Evolutionary conservation across 2,888 invertebrate genomes (phyloP).

Genomic region (Tinea semifulvella): DNA sequence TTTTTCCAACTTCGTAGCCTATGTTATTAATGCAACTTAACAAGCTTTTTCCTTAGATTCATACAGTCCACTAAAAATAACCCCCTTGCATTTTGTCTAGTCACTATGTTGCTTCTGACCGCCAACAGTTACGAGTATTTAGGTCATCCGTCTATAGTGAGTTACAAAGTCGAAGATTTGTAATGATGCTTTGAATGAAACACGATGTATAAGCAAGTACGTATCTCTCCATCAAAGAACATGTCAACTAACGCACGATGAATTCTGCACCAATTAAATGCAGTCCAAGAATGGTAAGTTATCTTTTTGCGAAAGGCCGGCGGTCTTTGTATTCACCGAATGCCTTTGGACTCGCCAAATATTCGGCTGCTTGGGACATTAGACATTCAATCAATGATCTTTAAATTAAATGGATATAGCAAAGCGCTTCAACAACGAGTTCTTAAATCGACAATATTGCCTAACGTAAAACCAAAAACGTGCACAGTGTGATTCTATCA

Average conservation of each 20-base stretch:
- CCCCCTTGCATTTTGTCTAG: background rate
- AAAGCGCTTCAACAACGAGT: too few relatives aligned
- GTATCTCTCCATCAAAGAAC: slow-evolving; percentile 12
- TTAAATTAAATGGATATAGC: too few relatives aligned
- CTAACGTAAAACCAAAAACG: too few relatives aligned
- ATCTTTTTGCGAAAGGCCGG: slow-evolving; percentile 39
- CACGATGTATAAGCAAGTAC: slow-evolving; percentile 14
- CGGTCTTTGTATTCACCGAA: slow-evolving; percentile 48
- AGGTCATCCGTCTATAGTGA: too few relatives aligned
- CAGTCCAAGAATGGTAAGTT: slow-evolving; percentile 36
- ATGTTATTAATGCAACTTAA: too few relatives aligned
- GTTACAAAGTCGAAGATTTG: too few relatives aligned
- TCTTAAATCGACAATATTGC: background rate
- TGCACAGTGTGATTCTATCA: too few relatives aligned
- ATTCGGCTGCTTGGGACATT: slow-evolving; percentile 35
- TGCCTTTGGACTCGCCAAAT: slow-evolving; percentile 33
- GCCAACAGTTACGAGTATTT: background rate
- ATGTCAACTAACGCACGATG: slow-evolving; percentile 24
- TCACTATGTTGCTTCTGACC: background rate
- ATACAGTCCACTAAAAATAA: too few relatives aligned
- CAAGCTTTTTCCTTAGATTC: too few relatives aligned
- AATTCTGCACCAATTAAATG: slow-evolving; percentile 43
- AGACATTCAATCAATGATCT: slow-evolving; percentile 30
- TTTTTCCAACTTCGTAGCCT: too few relatives aligned
- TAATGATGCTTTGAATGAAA: too few relatives aligned